Percentiles rank a stretch among this genome's conserved stretches.
phyloP scores from a whole-genome alignment of 23 tunicate genomes.

The Trididemnum miniatum region DNA sequence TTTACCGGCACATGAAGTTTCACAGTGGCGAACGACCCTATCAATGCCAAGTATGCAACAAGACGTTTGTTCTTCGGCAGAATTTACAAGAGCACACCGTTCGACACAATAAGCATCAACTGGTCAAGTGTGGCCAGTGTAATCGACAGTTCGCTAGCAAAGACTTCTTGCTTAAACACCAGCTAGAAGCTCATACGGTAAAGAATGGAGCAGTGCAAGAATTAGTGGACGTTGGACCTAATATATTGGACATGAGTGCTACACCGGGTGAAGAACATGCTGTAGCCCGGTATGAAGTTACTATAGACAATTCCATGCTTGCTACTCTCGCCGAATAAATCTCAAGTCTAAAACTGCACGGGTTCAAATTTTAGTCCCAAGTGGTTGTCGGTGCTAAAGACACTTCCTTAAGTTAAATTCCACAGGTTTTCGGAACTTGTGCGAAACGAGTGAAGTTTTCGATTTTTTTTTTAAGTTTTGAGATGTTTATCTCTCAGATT shows the following conservation, averaged over 20 bases:
- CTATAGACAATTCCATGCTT: slow-evolving; percentile 7
- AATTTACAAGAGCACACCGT: slow-evolving; percentile 69
- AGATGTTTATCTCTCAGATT: too few relatives aligned
- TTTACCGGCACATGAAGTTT: slow-evolving; percentile 96
- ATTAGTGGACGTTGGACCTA: neutral
- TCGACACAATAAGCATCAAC: slow-evolving; percentile 68
- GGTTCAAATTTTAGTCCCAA: too few relatives aligned
- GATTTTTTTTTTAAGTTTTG: too few relatives aligned
- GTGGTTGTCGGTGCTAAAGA: too few relatives aligned
- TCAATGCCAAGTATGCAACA: slow-evolving; percentile 69
- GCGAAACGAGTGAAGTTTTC: too few relatives aligned
- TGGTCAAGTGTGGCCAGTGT: slow-evolving; percentile 27
- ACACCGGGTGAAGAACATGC: neutral
- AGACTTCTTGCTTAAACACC: slow-evolving; percentile 20
- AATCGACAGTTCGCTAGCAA: neutral
- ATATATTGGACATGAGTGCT: neutral
- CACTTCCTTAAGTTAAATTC: too few relatives aligned
- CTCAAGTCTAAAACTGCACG: too few relatives aligned
- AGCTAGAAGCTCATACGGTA: slow-evolving; percentile 2
- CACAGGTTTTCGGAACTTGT: too few relatives aligned
- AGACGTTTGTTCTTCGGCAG: slow-evolving; percentile 77
- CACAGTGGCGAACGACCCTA: slow-evolving; percentile 73
- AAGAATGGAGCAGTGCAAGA: neutral
- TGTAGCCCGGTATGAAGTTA: slow-evolving; percentile 10
- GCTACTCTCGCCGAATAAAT: neutral